A percentile compares a stretch with the other conserved stretches of the same genome.
These are phyloP conservation scores for Cherax quadricarinatus DNA, from an alignment of 1,140 invertebrate genomes.

Conservation along the genomic window DNA sequence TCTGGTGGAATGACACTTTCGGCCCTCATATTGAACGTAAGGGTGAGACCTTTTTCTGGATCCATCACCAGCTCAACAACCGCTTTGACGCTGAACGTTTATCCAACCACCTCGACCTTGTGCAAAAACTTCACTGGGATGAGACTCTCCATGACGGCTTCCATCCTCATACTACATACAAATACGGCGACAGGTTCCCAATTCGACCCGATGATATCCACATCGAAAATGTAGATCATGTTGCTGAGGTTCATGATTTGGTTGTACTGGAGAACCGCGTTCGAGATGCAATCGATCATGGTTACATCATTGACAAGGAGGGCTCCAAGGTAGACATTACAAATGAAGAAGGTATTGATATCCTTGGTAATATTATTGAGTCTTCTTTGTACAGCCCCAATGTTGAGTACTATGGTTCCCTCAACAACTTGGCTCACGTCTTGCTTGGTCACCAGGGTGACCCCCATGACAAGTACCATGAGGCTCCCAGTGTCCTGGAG, in stretches of 20 bases:
- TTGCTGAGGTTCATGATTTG: not conserved
- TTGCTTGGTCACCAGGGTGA: conserved; percentile 5
- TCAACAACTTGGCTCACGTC: not conserved
- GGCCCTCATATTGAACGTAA: not conserved
- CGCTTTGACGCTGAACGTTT: not conserved
- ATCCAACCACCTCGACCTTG: not conserved
- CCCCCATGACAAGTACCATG: not conserved
- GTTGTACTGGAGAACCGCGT: not conserved
- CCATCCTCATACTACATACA: not conserved
- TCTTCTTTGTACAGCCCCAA: conserved; percentile 16
- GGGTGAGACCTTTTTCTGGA: conserved; percentile 13
- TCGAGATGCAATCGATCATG: not conserved
- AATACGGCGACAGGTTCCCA: not conserved
- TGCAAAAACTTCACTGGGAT: not conserved
- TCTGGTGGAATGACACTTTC: conserved; percentile 8
- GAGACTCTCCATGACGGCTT: not conserved
- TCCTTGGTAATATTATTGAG: conserved; percentile 14
- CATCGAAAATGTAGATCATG: not conserved
- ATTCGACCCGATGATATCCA: not conserved
- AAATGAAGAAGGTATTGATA: not conserved
- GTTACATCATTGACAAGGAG: not conserved
- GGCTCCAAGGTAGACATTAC: not conserved
- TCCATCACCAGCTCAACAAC: not conserved
- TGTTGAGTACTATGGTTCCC: not conserved
- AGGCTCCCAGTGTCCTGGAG: not conserved